Base-by-base conservation (phyloP, 2,888 invertebrate species). In the Acleris literana region DNA sequence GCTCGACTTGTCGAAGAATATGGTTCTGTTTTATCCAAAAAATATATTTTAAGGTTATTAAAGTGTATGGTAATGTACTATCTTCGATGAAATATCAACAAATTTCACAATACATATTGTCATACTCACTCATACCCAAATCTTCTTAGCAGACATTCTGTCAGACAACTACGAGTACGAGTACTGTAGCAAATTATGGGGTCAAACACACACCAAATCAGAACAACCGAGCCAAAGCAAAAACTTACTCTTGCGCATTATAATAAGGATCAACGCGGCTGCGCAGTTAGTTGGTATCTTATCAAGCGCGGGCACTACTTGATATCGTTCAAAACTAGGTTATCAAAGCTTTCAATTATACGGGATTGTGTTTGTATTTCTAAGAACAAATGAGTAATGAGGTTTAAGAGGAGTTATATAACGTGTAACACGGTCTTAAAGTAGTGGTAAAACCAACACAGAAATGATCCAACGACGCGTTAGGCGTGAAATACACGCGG, bases 301-400 rank as follows among this genome's bases (percentile, higher is more conserved):
- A 68, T 68, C 68, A 61, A 60, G 59, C 59, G 16, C 11, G 55
- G 58, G 58, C 56, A 68, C 60, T 56, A 46, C 64, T 64, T 39
- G 43, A 44, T 25, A 13, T 52, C 56, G 60, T 18, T 57, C 44
- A 22, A 57, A 66, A 66, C 52, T 66, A 52, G 66, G 66, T 66
- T 66, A 66, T 66, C 66, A 66, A 61, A 61, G 65, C 65, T 64
- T 66, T 66, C 66, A 66, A 62, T 66, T 66, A 62, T 63, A 56
- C 22, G 48, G 60, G 55, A 53, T 56, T 55, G 55, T 29, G 33
- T 33, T 56, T 60, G 25, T 44, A 61, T 29, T 52, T 46, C 33
- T 33, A 43, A 39, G 44, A 60, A 33, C 56, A 56, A 56, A 62
- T 53, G 56, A 57, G 56, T 66, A 61, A 66, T 17, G 39, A 17